Evolutionary conservation across 2,888 invertebrate genomes (phyloP).

Genomic region (Eulithis testata): DNA sequence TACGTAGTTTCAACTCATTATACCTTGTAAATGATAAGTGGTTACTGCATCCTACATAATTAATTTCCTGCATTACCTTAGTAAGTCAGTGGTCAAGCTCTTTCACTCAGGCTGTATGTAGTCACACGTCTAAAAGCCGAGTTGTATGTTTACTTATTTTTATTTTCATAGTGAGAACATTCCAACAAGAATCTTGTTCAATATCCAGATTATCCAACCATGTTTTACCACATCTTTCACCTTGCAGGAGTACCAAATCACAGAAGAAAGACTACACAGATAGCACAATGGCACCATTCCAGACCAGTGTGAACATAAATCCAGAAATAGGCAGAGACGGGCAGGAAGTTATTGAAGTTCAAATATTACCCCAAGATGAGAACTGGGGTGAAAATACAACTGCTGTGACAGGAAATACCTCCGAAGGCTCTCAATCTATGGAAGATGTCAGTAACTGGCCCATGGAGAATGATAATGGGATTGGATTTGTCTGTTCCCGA

Average conservation of each 20-base stretch:
- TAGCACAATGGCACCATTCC: conserved; percentile 92
- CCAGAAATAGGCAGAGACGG: conserved; percentile 91
- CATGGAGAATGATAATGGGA: conserved; percentile 88
- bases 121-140: background rate
- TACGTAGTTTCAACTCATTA: conserved; percentile 20
- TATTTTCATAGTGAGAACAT: background rate
- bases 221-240: background rate
- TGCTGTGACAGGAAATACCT: conserved; percentile 98
- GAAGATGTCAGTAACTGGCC: conserved; percentile 96
- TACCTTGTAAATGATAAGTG: conserved; percentile 11
- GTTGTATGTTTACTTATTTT: background rate
- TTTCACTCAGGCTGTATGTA: background rate
- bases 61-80: conserved; percentile 18
- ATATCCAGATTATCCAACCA: background rate
- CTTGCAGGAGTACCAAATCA: conserved; percentile 86
- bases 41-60: conserved; percentile 18
- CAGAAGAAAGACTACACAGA: conserved; percentile 86
- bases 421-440: conserved; percentile 97
- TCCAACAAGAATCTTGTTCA: conserved; percentile 24
- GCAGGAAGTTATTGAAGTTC: conserved; percentile 97
- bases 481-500: conserved; percentile 90
- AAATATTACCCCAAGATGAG: conserved; percentile 97
- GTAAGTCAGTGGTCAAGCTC: background rate
- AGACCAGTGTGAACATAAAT: conserved; percentile 92
- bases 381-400: conserved; percentile 99